Percentiles rank a stretch among this genome's conserved stretches.
phyloP scores from a whole-genome alignment of 2,113 vertebrate species.

The Cephalopterus ornatus region DNA sequence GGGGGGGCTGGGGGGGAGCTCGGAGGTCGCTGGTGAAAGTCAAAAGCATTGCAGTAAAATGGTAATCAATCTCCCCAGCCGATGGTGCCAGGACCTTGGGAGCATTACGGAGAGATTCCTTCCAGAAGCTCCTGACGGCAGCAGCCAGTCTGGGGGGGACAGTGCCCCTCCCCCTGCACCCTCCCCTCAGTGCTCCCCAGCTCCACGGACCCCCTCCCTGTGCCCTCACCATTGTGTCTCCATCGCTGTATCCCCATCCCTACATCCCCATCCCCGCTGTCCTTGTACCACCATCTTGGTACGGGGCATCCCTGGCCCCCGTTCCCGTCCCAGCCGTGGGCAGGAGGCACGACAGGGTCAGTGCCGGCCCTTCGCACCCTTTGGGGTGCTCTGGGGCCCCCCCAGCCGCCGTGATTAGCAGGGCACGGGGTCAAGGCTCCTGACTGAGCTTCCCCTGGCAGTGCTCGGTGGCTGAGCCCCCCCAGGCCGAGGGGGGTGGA shows the following conservation, averaged over 20 bases:
- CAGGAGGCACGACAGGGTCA: not conserved
- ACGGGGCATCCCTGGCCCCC: too few relatives aligned
- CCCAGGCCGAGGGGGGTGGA: fast-evolving
- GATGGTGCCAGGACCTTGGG: conserved; percentile 30
- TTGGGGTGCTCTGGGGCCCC: not conserved
- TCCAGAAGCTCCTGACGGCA: not conserved
- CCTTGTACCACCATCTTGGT: too few relatives aligned
- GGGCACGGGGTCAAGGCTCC: not conserved
- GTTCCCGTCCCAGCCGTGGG: not conserved
- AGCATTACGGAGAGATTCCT: conserved; percentile 32
- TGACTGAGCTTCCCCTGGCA: not conserved
- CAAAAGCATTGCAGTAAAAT: conserved; percentile 69
- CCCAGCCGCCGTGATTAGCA: fast-evolving
- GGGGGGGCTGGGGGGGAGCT: not conserved
- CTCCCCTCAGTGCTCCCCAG: not conserved
- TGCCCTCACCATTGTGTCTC: not conserved
- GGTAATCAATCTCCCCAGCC: conserved; percentile 70
- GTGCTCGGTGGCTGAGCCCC: not conserved
- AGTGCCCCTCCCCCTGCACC: not conserved
- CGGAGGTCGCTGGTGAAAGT: conserved; percentile 70
- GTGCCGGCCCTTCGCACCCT: not conserved
- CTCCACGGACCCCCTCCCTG: not conserved
- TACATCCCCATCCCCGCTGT: not conserved
- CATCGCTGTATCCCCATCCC: not conserved
- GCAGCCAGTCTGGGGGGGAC: not conserved